A percentile compares a stretch with the other conserved stretches of the same genome.
phyloP scores from a whole-genome alignment of 2,797 vertebrate species.

The Neosalanx taihuensis region DNA sequence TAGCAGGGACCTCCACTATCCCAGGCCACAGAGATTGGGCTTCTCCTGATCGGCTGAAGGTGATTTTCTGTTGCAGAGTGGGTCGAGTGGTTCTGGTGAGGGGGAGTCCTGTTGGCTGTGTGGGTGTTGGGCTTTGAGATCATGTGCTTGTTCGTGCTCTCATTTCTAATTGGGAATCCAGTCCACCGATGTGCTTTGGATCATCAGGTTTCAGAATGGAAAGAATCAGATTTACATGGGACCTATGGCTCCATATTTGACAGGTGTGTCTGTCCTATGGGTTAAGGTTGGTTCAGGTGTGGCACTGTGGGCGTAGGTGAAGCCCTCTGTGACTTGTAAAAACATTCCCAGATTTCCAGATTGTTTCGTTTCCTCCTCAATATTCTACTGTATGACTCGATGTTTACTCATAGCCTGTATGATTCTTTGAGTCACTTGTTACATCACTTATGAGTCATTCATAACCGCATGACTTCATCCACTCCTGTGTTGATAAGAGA shows the following conservation, averaged over 20 bases:
- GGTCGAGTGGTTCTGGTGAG: conserved; percentile 21
- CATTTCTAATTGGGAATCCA: too few species aligned
- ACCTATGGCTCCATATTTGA: neutral
- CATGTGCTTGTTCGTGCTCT: conserved; percentile 1
- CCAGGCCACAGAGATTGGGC: conserved; percentile 16
- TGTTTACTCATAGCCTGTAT: neutral
- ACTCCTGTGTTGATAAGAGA: conserved; percentile 31
- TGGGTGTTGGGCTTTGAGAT: conserved; percentile 14
- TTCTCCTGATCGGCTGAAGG: conserved; percentile 35
- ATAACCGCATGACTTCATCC: conserved; percentile 34
- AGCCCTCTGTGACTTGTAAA: too few species aligned
- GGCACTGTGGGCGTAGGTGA: neutral
- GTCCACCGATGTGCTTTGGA: neutral
- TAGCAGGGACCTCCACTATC: conserved; percentile 30
- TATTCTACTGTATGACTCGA: too few species aligned
- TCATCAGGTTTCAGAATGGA: neutral
- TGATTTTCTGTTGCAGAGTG: conserved; percentile 34
- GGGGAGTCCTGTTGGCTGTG: conserved; percentile 13
- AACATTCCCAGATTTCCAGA: too few species aligned
- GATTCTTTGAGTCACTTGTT: conserved; percentile 11
- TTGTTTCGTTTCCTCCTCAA: too few species aligned
- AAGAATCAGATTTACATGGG: neutral
- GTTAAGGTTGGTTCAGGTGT: neutral
- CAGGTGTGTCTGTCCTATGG: neutral
- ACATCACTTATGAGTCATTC: conserved; percentile 35